Evolutionary conservation across 2,888 invertebrate genomes (phyloP).

Genomic region (Antheraea yamamai): DNA sequence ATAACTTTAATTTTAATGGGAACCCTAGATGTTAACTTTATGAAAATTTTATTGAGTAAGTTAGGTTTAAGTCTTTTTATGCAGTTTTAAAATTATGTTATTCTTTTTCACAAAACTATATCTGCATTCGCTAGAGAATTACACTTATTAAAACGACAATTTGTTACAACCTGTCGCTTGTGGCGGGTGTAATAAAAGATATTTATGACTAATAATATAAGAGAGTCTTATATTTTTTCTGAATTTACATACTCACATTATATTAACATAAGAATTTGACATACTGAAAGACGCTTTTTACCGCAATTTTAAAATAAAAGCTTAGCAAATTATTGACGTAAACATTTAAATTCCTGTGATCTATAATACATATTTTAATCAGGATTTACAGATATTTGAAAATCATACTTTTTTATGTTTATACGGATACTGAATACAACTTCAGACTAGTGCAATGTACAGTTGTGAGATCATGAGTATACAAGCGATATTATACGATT

Average conservation of each 20-base stretch:
- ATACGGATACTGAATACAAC: no score
- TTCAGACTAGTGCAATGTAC: no score
- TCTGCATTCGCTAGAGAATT: not conserved
- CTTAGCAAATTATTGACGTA: not conserved
- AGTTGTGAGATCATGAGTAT: no score
- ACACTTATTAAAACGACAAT: constrained; percentile 3
- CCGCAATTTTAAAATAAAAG: no score
- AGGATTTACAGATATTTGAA: no score
- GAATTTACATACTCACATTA: not conserved
- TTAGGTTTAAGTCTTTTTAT: not conserved
- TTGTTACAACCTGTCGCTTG: not conserved
- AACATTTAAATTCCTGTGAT: not conserved
- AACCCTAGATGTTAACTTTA: constrained; percentile 31
- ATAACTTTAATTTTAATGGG: constrained; percentile 32
- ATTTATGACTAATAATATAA: not conserved
- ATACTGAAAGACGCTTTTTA: not conserved
- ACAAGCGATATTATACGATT: no score
- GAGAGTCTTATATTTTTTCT: not conserved
- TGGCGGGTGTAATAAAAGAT: not conserved
- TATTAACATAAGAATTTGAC: not conserved
- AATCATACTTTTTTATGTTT: no score
- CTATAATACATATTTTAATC: not conserved
- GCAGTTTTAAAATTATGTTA: not conserved
- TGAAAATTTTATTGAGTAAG: constrained; percentile 24
- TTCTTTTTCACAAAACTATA: not conserved